Evolutionary conservation across 2,113 vertebrate genomes (phyloP).

Genomic region (Gobio gobio): DNA sequence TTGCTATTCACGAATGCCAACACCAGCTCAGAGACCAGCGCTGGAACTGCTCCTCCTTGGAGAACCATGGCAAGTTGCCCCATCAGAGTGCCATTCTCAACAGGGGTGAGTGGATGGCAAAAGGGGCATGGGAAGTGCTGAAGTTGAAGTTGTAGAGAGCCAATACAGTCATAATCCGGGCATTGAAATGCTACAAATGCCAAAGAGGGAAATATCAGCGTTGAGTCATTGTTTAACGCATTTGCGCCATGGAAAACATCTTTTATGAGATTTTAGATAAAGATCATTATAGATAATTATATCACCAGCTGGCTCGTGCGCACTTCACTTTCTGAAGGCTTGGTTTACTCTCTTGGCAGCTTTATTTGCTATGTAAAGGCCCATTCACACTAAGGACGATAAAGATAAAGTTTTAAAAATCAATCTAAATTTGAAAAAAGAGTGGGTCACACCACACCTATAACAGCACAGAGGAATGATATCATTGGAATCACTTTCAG

Average conservation of each 20-base stretch:
- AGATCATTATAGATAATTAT: slow-evolving; percentile 33
- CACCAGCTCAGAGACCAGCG: slow-evolving; percentile 89
- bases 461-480: not conserved
- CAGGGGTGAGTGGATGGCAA: slow-evolving; percentile 79
- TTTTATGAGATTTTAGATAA: slow-evolving; percentile 42
- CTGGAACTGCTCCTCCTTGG: slow-evolving; percentile 91
- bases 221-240: slow-evolving; percentile 23
- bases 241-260: slow-evolving; percentile 13
- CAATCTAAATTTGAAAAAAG: not conserved
- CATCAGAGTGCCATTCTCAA: slow-evolving; percentile 87
- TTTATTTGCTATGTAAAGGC: not conserved
- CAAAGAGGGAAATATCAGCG: slow-evolving; percentile 25
- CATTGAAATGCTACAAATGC: slow-evolving; percentile 24
- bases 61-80: slow-evolving; percentile 83
- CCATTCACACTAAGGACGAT: not conserved
- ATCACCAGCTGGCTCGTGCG: slow-evolving; percentile 24
- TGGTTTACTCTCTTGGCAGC: slow-evolving; percentile 5
- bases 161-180: slow-evolving; percentile 31
- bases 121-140: slow-evolving; percentile 33
- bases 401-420: not conserved
- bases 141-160: slow-evolving; percentile 10
- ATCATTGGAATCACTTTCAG: not conserved
- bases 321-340: not conserved
- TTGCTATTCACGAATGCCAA: slow-evolving; percentile 91
- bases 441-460: not conserved